A percentile compares a stretch with the other conserved stretches of the same genome.
Evolutionary conservation across 2,113 vertebrate genomes (phyloP).

Genomic region (Recurvirostra avosetta): DNA sequence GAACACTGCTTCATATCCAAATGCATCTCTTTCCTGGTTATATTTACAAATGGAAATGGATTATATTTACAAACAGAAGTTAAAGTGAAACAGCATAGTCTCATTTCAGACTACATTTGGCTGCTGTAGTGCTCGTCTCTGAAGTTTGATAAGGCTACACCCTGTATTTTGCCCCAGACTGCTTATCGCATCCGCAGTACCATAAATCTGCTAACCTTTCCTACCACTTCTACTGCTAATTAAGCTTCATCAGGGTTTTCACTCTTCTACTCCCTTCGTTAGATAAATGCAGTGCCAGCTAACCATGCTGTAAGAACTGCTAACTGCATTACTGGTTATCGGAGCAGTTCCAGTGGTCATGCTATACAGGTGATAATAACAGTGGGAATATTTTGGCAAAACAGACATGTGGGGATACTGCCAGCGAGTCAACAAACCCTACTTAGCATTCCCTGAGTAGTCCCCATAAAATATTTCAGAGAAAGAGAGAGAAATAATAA

Average conservation of each 20-base stretch:
- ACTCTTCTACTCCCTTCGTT: accelerated
- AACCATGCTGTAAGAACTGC: not conserved
- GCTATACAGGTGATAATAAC: not conserved
- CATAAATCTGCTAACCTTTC: not conserved
- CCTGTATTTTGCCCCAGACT: not conserved
- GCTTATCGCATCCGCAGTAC: not conserved
- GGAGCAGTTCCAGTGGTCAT: not conserved
- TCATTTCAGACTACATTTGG: not conserved
- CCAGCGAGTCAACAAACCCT: not conserved
- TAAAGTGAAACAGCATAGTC: not conserved
- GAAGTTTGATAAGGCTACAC: not conserved
- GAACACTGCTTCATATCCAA: not conserved
- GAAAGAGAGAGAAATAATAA: not conserved
- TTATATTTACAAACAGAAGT: not conserved
- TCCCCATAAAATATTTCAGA: not conserved
- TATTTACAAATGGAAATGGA: not conserved
- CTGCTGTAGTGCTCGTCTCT: not conserved
- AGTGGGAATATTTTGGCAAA: not conserved
- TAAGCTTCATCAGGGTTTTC: not conserved
- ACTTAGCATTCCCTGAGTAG: not conserved
- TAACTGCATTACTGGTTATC: not conserved
- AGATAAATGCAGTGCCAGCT: not conserved
- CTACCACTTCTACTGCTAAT: not conserved
- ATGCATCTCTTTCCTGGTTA: not conserved
- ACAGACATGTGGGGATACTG: not conserved